These are phyloP conservation scores for Polydrusus pterygomalis DNA, from an alignment of 2,888 invertebrate genomes.

Conservation along the genomic window DNA sequence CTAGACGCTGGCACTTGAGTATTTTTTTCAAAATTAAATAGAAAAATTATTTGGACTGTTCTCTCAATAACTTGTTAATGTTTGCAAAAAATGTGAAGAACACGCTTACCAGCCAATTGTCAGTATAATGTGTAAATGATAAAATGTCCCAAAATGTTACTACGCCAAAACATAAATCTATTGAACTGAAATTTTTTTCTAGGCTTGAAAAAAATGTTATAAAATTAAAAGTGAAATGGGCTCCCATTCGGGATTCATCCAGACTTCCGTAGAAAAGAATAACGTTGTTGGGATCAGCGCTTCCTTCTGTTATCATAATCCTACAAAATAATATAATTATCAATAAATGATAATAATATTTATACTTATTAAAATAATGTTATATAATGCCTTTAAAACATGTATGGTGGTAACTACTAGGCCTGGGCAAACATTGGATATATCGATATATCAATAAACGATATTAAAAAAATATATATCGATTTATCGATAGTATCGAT, in stretches of 20 bases:
- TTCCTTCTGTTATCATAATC: slow-evolving; percentile 86
- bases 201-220: slow-evolving; percentile 71
- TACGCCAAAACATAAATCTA: slow-evolving; percentile 77
- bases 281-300: slow-evolving; percentile 76
- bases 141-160: slow-evolving; percentile 79
- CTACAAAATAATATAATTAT: slow-evolving; percentile 64
- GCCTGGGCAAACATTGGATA: too few species aligned
- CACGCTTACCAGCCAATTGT: slow-evolving; percentile 40
- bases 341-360: background rate
- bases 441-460: too few species aligned
- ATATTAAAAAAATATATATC: too few species aligned
- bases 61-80: too few species aligned
- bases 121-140: too few species aligned
- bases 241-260: slow-evolving; percentile 73
- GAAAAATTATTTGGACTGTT: too few species aligned
- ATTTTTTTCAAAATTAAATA: too few species aligned
- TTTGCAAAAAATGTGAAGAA: too few species aligned
- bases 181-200: slow-evolving; percentile 53
- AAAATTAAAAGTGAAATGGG: slow-evolving; percentile 88
- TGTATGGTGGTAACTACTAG: too few species aligned
- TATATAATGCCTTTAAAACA: too few species aligned
- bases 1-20: too few species aligned
- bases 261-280: slow-evolving; percentile 80
- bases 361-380: background rate
- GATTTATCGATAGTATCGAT: too few species aligned